Evolutionary conservation across 2,888 invertebrate genomes (phyloP).

Genomic region (Junonia oenone): DNA sequence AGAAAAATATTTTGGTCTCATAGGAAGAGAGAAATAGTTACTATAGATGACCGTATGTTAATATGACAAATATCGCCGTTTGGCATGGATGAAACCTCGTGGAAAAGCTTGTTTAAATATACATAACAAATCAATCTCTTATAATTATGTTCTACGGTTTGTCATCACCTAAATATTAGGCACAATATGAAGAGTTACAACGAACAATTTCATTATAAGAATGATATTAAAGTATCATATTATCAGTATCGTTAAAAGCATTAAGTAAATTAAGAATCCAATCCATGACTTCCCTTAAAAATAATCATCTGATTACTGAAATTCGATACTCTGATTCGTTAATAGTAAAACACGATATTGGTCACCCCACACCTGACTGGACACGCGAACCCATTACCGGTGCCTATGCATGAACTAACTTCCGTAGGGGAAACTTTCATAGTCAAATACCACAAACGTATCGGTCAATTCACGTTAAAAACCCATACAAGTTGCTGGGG

Average conservation of each 20-base stretch:
- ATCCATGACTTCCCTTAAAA: neutral
- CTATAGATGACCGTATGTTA: no score
- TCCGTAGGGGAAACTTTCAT: conserved; percentile 51
- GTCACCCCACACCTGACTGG: conserved; percentile 34
- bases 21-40: no score
- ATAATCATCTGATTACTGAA: conserved; percentile 21
- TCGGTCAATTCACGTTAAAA: conserved; percentile 38
- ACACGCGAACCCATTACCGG: conserved; percentile 50
- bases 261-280: neutral
- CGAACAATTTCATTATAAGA: no score
- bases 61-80: no score
- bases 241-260: neutral
- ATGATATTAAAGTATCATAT: no score
- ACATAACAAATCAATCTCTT: no score
- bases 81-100: no score
- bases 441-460: conserved; percentile 39
- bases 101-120: no score
- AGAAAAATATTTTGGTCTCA: no score
- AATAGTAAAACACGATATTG: conserved; percentile 23
- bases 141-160: no score
- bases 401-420: conserved; percentile 38
- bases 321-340: conserved; percentile 18
- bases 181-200: no score
- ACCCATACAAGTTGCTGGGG: conserved; percentile 34
- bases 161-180: no score